Conservation (phyloP, 1,140 invertebrate genomes). For the Solenopsis fugax region DNA sequence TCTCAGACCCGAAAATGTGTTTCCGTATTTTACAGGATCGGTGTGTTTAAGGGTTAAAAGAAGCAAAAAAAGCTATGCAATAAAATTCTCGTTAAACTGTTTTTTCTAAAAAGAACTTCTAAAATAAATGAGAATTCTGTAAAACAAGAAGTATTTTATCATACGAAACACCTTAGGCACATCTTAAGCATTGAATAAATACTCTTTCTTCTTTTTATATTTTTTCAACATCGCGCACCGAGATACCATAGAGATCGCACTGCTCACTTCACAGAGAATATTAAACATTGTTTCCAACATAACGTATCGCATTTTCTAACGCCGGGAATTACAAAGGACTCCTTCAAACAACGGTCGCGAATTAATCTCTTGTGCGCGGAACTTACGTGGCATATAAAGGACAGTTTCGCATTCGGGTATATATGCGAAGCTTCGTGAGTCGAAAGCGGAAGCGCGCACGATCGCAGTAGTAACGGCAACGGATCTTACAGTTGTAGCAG, state of each 20-base stretch:
- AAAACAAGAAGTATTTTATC: not conserved
- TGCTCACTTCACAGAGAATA: constrained; percentile 5
- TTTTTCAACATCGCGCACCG: not conserved
- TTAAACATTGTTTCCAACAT: constrained; percentile 34
- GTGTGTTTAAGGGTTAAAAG: no score
- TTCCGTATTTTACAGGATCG: no score
- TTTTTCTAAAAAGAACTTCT: not conserved
- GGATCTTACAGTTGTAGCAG: constrained; percentile 3
- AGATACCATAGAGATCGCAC: not conserved
- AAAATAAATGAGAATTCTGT: not conserved
- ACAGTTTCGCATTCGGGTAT: constrained; percentile 41
- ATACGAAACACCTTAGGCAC: not conserved
- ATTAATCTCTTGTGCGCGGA: constrained; percentile 42
- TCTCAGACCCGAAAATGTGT: no score
- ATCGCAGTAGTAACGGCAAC: not conserved
- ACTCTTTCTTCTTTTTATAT: not conserved
- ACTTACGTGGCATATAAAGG: constrained; percentile 29
- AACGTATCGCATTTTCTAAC: constrained; percentile 20
- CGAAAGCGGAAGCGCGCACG: not conserved
- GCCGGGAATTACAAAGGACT: constrained; percentile 8
- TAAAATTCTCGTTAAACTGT: not conserved
- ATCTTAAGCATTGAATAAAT: not conserved
- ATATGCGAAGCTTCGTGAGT: not conserved
- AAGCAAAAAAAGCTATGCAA: not conserved
- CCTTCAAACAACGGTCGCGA: constrained; percentile 22